Percentiles rank a stretch among this genome's conserved stretches.
These are phyloP conservation scores for Notothenia rossii DNA, from an alignment of 2,113 vertebrate genomes.

Conservation along the genomic window DNA sequence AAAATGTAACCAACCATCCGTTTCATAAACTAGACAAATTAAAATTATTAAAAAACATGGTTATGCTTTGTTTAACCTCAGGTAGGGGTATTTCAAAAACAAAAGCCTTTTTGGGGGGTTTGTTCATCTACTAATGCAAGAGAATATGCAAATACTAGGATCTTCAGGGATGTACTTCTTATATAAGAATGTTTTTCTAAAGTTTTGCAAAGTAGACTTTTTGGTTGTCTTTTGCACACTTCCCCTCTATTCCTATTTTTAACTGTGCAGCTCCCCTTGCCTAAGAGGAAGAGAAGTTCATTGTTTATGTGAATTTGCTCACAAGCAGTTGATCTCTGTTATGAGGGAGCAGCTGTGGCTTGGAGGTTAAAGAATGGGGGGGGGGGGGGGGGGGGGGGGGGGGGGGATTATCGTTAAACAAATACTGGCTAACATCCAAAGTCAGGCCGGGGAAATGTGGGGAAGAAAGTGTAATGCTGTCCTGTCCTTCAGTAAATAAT, in stretches of 20 bases:
- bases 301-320: conserved; percentile 61
- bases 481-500: conserved; percentile 19
- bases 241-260: conserved; percentile 49
- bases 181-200: not conserved
- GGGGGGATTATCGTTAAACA: conserved; percentile 27
- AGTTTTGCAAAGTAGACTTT: conserved; percentile 1
- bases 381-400: not conserved
- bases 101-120: no score
- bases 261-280: conserved; percentile 10
- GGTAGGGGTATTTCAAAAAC: no score
- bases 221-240: conserved; percentile 12
- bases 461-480: not conserved
- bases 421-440: conserved; percentile 12
- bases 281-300: conserved; percentile 4
- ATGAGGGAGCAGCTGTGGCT: conserved; percentile 24
- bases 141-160: not conserved
- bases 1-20: no score
- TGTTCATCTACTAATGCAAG: no score
- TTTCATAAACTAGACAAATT: no score
- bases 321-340: conserved; percentile 11
- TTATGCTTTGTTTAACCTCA: no score
- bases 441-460: conserved; percentile 8
- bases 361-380: conserved; percentile 28
- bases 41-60: no score
- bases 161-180: not conserved